Conservation (phyloP, 2,888 invertebrate genomes). For the Drosophila mettleri region DNA sequence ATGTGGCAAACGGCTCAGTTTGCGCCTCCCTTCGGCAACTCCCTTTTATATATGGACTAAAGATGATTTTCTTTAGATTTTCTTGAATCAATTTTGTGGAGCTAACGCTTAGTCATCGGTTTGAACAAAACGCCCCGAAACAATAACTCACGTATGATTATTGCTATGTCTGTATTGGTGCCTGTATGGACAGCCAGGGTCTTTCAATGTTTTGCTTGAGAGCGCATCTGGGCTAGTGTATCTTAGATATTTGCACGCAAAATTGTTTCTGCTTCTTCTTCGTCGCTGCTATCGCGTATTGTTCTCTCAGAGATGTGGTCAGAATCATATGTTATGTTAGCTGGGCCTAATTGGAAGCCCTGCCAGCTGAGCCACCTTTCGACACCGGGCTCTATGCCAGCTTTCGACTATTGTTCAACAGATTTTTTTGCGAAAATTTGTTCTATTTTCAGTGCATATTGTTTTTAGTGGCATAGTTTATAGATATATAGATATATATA, state of each 20-base stretch:
- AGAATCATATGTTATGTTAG: constrained; percentile 23
- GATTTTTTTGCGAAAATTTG: constrained; percentile 43
- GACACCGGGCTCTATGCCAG: constrained; percentile 8
- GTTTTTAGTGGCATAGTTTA: constrained; percentile 23
- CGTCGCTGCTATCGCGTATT: constrained; percentile 45
- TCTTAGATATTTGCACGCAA: constrained; percentile 84
- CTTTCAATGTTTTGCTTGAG: constrained; percentile 83
- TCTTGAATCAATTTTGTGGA: constrained; percentile 43
- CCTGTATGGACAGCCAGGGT: constrained; percentile 77
- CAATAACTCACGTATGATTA: constrained; percentile 59
- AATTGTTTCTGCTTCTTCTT: constrained; percentile 70
- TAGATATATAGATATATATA: constrained; percentile 38
- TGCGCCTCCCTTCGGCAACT: constrained; percentile 15
- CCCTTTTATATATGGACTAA: neutral
- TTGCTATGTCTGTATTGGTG: constrained; percentile 14
- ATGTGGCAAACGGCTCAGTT: constrained; percentile 24
- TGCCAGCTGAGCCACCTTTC: constrained; percentile 25
- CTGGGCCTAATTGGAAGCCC: constrained; percentile 35
- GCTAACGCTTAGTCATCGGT: constrained; percentile 71
- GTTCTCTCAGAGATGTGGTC: constrained; percentile 67
- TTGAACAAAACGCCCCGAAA: constrained; percentile 55
- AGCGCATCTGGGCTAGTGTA: constrained; percentile 84
- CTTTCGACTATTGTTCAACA: constrained; percentile 51
- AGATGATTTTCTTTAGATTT: constrained; percentile 5
- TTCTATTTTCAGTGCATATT: constrained; percentile 54